Base-by-base conservation (phyloP, 2,888 invertebrate species). In the Drosophila infuscata region DNA sequence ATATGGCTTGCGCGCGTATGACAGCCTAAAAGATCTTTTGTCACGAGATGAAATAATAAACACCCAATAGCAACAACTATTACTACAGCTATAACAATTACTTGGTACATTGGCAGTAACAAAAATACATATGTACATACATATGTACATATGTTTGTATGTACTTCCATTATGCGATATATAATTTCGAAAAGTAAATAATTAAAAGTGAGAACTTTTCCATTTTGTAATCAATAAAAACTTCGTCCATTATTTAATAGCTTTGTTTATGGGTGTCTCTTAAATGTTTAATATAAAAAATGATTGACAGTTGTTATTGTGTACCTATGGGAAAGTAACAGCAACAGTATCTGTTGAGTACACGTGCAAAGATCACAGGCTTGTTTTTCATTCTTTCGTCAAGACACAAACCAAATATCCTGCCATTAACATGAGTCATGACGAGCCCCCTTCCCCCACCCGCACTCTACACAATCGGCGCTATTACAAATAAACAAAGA, bases 371-470 rank as follows among this genome's bases (percentile, higher is more conserved):
- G 57, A 57, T 57, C 57, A 43, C 3, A 20, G 29, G 17, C 1
- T 29, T 36, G 3, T 54, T 6, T 11, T 33, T 25, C n/a, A n/a
- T 32, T 11, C n/a, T 12, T 32, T 52, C 35, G 53, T 30, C 9
- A 43, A 38, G 58, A 48, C 71, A 54, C 38, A 41, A 75, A 61
- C 64, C 76, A 46, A 43, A 25, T 38, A 52, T 74, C 57, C 64
- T 60, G 56, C 20, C 29, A 7, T 59, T 43, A 46, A 32, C 12
- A 61, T 66, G 77, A 77, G 35, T 77, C 77, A 77, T 54, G 66
- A 67, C 70, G 70, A 70, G 77, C 66, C 75, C 64, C 58, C 60
- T 43, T 43, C 46, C 8, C 2, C 6, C 5, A 12, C 17, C 7
- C 33, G 7, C 6, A 35, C 17, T 25, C 5, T 3, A 11, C 17